phyloP scores from a whole-genome alignment of 35 echinoderm and acorn worm species.

The Stichopus chloronotus region DNA sequence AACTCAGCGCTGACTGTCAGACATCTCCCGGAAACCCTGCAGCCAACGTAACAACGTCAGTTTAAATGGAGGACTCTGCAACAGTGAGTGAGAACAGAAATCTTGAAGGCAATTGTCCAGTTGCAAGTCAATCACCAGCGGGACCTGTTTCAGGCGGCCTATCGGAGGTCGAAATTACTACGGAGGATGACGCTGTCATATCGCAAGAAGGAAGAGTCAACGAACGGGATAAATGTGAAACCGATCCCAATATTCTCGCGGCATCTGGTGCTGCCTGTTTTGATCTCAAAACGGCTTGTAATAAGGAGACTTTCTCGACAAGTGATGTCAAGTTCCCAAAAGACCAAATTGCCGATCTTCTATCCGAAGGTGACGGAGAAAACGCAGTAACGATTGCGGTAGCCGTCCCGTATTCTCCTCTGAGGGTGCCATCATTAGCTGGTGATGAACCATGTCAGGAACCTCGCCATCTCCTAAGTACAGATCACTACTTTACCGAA shows the following conservation, averaged over 20 bases:
- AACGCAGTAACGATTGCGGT: not conserved
- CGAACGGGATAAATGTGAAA: not conserved
- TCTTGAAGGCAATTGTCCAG: too few species aligned
- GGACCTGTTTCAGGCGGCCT: too few species aligned
- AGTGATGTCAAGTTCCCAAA: not conserved
- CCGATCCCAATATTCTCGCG: not conserved
- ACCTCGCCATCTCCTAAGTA: not conserved
- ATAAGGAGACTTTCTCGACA: not conserved
- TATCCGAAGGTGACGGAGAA: conserved; percentile 31
- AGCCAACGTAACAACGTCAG: too few species aligned
- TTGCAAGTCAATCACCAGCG: too few species aligned
- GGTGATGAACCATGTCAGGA: conserved; percentile 28
- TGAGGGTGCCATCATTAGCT: conserved; percentile 1
- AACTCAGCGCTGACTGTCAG: too few species aligned
- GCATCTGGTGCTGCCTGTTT: not conserved
- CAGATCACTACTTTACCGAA: not conserved
- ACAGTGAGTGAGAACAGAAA: too few species aligned
- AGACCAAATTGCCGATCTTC: not conserved
- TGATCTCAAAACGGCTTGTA: not conserved
- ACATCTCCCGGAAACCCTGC: too few species aligned
- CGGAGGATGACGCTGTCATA: too few species aligned
- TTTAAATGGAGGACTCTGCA: too few species aligned
- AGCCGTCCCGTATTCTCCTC: not conserved
- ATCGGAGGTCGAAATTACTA: too few species aligned
- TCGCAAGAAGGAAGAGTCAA: too few species aligned